Percentiles rank a stretch among this genome's conserved stretches.
These are phyloP conservation scores for Penaeus japonicus DNA, from an alignment of 1,140 invertebrate species.

Conservation along the genomic window DNA sequence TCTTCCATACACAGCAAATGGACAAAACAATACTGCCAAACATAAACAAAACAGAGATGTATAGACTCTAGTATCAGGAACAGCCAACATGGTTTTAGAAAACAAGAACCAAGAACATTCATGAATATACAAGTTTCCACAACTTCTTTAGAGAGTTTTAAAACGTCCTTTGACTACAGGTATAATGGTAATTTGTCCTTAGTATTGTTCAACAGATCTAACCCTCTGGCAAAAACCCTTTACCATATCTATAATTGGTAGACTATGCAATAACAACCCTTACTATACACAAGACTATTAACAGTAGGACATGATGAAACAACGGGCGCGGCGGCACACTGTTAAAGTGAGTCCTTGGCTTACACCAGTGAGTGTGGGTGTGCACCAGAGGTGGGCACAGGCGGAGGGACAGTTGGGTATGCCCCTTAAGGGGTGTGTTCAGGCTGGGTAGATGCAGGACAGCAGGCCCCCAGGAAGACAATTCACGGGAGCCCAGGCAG, in stretches of 20 bases:
- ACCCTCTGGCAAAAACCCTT: constrained; percentile 60
- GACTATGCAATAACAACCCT: constrained; percentile 60
- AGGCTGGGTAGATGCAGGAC: constrained; percentile 49
- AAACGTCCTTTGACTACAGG: constrained; percentile 58
- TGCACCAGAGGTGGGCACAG: constrained; percentile 43
- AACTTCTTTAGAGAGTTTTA: constrained; percentile 59
- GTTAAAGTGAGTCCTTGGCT: constrained; percentile 57
- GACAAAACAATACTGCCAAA: constrained; percentile 60
- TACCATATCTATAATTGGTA: constrained; percentile 60
- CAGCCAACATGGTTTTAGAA: constrained; percentile 60
- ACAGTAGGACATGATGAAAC: constrained; percentile 60
- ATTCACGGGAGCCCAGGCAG: constrained; percentile 43
- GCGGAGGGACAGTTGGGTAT: constrained; percentile 24
- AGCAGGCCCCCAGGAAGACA: constrained; percentile 48
- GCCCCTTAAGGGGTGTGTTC: constrained; percentile 38
- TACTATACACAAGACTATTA: constrained; percentile 61
- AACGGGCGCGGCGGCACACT: constrained; percentile 58
- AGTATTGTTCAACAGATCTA: constrained; percentile 60
- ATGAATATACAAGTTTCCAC: constrained; percentile 60
- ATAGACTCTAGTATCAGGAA: constrained; percentile 59
- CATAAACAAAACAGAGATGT: constrained; percentile 59
- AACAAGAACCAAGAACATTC: constrained; percentile 60
- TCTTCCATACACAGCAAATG: constrained; percentile 58
- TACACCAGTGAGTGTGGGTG: constrained; percentile 53
- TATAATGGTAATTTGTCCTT: constrained; percentile 60